These are phyloP conservation scores for Gnathonemus echidnorhynchus DNA, from an alignment of 2,113 vertebrate genomes.

Conservation along the genomic window DNA sequence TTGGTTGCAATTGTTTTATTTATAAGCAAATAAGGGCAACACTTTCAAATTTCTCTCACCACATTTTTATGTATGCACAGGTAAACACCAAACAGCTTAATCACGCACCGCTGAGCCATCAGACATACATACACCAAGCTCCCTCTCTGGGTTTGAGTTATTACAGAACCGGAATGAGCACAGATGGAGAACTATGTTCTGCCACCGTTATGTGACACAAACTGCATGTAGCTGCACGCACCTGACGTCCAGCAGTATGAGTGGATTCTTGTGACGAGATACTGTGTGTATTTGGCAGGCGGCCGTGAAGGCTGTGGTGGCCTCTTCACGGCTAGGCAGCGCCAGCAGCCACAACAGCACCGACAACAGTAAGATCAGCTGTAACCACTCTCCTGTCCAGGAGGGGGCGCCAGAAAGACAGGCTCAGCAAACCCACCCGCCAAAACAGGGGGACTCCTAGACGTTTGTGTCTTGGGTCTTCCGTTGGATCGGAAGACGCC, in stretches of 20 bases:
- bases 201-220: neutral
- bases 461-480: neutral
- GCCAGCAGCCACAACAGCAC: slow-evolving; percentile 60
- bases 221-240: neutral
- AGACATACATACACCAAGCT: neutral
- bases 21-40: neutral
- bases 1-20: neutral
- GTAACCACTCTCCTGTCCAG: slow-evolving; percentile 33
- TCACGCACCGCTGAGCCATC: neutral
- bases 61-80: neutral
- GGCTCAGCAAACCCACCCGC: slow-evolving; percentile 39
- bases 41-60: neutral
- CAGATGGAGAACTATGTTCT: neutral
- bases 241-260: neutral
- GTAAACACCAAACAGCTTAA: neutral
- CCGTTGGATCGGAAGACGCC: neutral
- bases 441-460: slow-evolving; percentile 50
- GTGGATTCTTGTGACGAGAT: neutral
- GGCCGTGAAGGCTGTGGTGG: slow-evolving; percentile 80
- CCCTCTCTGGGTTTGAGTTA: neutral
- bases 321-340: slow-evolving; percentile 71
- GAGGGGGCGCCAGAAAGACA: slow-evolving; percentile 26
- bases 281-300: slow-evolving; percentile 52
- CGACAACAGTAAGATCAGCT: slow-evolving; percentile 54
- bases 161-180: neutral